phyloP scores from a whole-genome alignment of 2,888 invertebrate species.

The Eucriotettix oculatus region DNA sequence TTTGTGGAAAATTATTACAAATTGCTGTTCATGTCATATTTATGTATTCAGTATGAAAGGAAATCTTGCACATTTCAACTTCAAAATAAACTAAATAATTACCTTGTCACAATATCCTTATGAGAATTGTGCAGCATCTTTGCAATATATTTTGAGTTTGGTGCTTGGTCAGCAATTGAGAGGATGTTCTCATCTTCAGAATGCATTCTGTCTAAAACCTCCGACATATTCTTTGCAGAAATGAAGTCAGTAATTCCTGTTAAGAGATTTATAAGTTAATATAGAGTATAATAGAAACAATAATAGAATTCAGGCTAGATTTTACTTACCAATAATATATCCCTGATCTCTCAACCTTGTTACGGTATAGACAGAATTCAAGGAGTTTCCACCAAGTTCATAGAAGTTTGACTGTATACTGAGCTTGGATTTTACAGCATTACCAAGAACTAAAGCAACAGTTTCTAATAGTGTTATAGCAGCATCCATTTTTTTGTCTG shows the following conservation, averaged over 20 bases:
- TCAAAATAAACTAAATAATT: neutral
- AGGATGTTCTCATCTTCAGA: slow-evolving; percentile 14
- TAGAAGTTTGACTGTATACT: slow-evolving; percentile 57
- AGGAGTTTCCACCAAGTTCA: slow-evolving; percentile 70
- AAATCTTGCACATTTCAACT: no score
- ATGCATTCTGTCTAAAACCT: slow-evolving; percentile 44
- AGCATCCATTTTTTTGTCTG: slow-evolving; percentile 35
- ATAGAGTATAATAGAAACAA: neutral
- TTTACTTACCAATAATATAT: slow-evolving; percentile 48
- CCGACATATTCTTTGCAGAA: slow-evolving; percentile 48
- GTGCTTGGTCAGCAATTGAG: slow-evolving; percentile 20
- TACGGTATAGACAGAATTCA: slow-evolving; percentile 72
- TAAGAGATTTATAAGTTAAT: neutral
- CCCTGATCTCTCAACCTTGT: slow-evolving; percentile 59
- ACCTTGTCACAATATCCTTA: neutral
- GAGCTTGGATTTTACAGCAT: slow-evolving; percentile 41
- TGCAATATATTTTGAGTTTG: slow-evolving; percentile 17
- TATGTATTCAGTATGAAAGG: no score
- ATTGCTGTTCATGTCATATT: no score
- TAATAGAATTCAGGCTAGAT: neutral
- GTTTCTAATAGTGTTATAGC: slow-evolving; percentile 59
- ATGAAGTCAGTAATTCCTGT: slow-evolving; percentile 64
- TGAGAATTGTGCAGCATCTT: slow-evolving; percentile 9
- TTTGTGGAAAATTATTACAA: no score
- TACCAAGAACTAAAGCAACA: slow-evolving; percentile 43